Percentiles rank a stretch among this genome's conserved stretches.
These are phyloP conservation scores for Syngnathus rostellatus DNA, from an alignment of 2,797 vertebrate species.

Conservation along the genomic window DNA sequence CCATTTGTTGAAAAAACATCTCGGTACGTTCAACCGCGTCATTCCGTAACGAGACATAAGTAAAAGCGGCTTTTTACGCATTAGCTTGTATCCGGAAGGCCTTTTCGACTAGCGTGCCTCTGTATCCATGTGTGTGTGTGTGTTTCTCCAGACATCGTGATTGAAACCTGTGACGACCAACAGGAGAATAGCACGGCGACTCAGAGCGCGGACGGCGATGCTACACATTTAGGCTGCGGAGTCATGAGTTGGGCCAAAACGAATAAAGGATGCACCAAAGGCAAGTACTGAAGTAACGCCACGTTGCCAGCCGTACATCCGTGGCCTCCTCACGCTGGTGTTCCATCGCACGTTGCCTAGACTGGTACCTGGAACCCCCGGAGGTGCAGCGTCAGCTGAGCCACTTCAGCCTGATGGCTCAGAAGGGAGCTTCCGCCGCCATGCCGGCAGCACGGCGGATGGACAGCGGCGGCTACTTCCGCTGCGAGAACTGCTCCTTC, in stretches of 20 bases:
- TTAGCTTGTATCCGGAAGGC: background rate
- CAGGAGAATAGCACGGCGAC: constrained; percentile 59
- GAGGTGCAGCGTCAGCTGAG: constrained; percentile 86
- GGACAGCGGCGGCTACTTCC: constrained; percentile 58
- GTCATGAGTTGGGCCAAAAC: background rate
- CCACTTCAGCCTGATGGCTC: constrained; percentile 78
- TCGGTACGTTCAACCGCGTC: constrained; percentile 37
- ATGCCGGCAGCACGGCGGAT: constrained; percentile 17
- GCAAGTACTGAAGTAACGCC: background rate
- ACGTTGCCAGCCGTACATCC: background rate
- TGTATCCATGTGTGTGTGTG: background rate
- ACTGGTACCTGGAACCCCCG: constrained; percentile 75
- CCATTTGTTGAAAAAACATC: constrained; percentile 53
- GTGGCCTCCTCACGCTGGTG: background rate
- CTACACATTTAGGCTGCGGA: constrained; percentile 9
- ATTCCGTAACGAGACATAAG: background rate
- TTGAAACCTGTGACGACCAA: constrained; percentile 63
- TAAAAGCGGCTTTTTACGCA: too few species aligned
- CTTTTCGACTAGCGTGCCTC: background rate
- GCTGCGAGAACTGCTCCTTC: constrained; percentile 90
- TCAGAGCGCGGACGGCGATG: constrained; percentile 67
- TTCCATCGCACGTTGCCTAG: background rate
- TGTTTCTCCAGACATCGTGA: constrained; percentile 26
- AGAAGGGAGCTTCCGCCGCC: constrained; percentile 48
- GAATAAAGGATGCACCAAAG: background rate